A percentile compares a stretch with the other conserved stretches of the same genome.
Conservation (phyloP, 2,797 vertebrate species). For the Sphenopsis melanotis region DNA sequence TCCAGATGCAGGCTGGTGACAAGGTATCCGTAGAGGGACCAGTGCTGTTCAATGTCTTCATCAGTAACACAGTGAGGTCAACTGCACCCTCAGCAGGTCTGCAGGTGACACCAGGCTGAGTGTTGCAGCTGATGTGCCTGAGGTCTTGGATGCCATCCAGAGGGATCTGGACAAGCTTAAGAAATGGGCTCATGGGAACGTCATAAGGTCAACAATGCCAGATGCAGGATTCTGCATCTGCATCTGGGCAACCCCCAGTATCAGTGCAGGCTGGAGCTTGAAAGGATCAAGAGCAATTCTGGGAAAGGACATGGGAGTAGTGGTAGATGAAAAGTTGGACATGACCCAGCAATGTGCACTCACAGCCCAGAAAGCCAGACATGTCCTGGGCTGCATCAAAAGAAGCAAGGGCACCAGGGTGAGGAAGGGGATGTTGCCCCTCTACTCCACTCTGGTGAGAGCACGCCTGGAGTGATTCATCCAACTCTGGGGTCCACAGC, state of each 20-base stretch:
- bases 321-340: background rate
- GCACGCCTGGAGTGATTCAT: background rate
- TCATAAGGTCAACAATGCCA: background rate
- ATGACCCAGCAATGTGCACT: background rate
- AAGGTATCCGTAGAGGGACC: background rate
- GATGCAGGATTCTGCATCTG: background rate
- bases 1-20: background rate
- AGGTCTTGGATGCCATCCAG: background rate
- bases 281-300: background rate
- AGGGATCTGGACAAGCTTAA: background rate
- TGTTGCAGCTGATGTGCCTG: background rate
- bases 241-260: background rate
- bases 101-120: background rate
- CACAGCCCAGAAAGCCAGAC: background rate
- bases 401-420: background rate
- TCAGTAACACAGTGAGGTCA: rapidly evolving
- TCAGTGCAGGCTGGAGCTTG: background rate
- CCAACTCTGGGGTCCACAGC: background rate
- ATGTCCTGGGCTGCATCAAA: background rate
- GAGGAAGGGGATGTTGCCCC: background rate
- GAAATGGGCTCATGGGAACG: background rate
- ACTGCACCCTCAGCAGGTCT: background rate
- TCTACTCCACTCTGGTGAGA: background rate
- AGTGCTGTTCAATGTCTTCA: background rate
- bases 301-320: background rate